These are phyloP conservation scores for Adelphocoris suturalis DNA, from an alignment of 2,888 invertebrate species.

Conservation along the genomic window DNA sequence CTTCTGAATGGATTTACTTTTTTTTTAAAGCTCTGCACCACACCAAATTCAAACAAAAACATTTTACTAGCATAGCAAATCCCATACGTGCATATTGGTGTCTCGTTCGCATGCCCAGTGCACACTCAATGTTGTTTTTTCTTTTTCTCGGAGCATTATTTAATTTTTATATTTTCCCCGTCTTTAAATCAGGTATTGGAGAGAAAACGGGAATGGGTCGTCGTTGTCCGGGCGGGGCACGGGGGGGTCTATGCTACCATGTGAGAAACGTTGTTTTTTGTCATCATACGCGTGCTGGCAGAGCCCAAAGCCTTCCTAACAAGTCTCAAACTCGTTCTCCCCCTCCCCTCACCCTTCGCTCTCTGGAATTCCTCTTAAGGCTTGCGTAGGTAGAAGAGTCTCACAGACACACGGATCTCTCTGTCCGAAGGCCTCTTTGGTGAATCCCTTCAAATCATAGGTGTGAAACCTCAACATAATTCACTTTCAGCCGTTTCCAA, in stretches of 20 bases:
- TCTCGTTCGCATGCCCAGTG: neutral
- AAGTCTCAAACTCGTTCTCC: conserved; percentile 72
- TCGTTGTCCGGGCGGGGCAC: neutral
- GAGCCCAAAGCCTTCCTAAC: conserved; percentile 72
- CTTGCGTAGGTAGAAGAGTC: conserved; percentile 72
- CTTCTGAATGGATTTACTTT: no score
- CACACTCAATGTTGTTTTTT: neutral
- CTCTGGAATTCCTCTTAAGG: conserved; percentile 73
- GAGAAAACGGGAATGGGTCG: conserved; percentile 45
- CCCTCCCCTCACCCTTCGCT: conserved; percentile 57
- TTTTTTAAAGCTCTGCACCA: no score
- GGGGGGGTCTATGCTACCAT: conserved; percentile 64
- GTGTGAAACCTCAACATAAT: conserved; percentile 66
- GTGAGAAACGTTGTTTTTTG: conserved; percentile 72
- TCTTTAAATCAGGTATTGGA: conserved; percentile 66
- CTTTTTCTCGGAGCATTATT: neutral
- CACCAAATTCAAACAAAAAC: no score
- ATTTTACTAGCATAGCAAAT: no score
- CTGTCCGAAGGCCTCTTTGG: conserved; percentile 62
- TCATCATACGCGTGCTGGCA: conserved; percentile 72
- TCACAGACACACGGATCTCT: conserved; percentile 68
- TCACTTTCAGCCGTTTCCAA: conserved; percentile 50
- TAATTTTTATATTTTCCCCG: conserved; percentile 48
- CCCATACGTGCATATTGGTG: neutral
- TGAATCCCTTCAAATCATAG: conserved; percentile 71